These are phyloP conservation scores for Kryptopterus vitreolus DNA, from an alignment of 2,797 vertebrate species.

Conservation along the genomic window DNA sequence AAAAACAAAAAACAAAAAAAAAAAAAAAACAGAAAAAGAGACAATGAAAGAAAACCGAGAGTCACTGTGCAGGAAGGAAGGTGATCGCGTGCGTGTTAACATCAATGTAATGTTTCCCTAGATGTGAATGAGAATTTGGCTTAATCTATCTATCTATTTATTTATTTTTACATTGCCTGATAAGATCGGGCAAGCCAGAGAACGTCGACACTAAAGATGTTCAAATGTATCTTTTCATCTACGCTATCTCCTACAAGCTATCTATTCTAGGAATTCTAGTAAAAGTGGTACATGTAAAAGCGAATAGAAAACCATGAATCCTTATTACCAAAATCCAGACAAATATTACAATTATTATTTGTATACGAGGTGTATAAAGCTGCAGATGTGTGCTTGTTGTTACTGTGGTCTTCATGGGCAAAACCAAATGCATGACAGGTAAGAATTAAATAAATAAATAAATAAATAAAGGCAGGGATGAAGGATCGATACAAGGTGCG, in stretches of 20 bases:
- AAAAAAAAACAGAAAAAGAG: conserved; percentile 70
- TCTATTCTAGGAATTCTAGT: background rate
- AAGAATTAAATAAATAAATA: too few species aligned
- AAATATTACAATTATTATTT: conserved; percentile 11
- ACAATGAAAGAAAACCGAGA: conserved; percentile 64
- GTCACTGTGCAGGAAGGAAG: conserved; percentile 64
- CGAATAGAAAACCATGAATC: background rate
- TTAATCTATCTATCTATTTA: too few species aligned
- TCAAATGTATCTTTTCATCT: background rate
- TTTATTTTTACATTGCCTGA: background rate
- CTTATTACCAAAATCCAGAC: background rate
- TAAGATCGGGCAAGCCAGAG: background rate
- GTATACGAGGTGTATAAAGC: background rate
- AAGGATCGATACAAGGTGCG: background rate
- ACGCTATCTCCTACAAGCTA: too few species aligned
- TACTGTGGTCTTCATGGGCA: conserved; percentile 6
- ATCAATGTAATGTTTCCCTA: background rate
- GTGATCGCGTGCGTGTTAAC: background rate
- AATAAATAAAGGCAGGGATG: conserved; percentile 11
- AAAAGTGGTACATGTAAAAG: background rate
- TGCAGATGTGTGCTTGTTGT: background rate
- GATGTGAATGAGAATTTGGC: background rate
- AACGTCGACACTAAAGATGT: background rate
- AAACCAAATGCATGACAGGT: conserved; percentile 11
- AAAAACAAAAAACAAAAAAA: conserved; percentile 80